Percentiles rank a stretch among this genome's conserved stretches.
Conservation (phyloP, 2,888 invertebrate genomes). For the Tortrix viridana region DNA sequence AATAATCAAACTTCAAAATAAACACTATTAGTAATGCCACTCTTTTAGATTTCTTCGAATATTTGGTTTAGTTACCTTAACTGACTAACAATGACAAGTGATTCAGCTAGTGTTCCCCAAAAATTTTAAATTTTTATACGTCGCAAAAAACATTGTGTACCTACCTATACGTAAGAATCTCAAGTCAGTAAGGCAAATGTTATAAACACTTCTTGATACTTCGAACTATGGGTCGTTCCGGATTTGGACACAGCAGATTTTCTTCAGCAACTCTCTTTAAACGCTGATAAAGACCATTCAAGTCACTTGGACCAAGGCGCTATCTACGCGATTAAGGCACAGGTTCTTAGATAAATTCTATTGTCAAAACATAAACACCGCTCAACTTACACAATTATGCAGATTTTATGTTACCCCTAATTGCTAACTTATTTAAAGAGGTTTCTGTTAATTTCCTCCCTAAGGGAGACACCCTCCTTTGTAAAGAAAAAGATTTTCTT, state of each 20-base stretch:
- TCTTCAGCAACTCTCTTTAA: conserved; percentile 3
- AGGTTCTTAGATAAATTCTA: conserved; percentile 53
- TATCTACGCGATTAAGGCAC: conserved; percentile 20
- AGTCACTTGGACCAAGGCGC: conserved; percentile 15
- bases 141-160: no score
- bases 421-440: conserved; percentile 83
- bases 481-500: conserved; percentile 56
- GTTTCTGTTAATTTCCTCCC: conserved; percentile 74
- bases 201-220: no score
- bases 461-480: conserved; percentile 50
- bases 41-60: no score
- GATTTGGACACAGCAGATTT: not conserved
- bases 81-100: no score
- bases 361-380: conserved; percentile 78
- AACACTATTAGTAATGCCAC: no score
- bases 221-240: no score
- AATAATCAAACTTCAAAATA: no score
- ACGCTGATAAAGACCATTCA: conserved; percentile 20
- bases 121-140: no score
- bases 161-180: no score
- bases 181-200: no score
- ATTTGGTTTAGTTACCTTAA: no score
- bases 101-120: no score
- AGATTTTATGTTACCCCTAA: conserved; percentile 83
- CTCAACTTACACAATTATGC: conserved; percentile 80